Conservation (phyloP, 2,888 invertebrate genomes). For the Synergus laeviventris region DNA sequence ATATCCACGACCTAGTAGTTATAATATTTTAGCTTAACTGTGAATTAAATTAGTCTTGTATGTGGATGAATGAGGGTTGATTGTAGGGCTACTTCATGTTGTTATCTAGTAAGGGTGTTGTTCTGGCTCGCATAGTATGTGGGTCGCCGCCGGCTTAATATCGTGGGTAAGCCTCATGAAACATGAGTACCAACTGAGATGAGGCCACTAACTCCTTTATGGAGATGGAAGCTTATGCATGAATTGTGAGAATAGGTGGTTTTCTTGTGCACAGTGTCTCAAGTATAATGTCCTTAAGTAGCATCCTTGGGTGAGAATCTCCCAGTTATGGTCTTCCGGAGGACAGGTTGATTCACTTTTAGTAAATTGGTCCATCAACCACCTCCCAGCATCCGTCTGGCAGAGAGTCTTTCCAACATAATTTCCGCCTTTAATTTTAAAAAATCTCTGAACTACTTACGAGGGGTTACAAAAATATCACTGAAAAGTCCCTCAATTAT, state of each 20-base stretch:
- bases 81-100: neutral
- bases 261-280: slow-evolving; percentile 42
- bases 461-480: no score
- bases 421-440: neutral
- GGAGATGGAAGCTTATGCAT: slow-evolving; percentile 73
- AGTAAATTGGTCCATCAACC: neutral
- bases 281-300: slow-evolving; percentile 52
- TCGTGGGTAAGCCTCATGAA: slow-evolving; percentile 68
- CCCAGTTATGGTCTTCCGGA: slow-evolving; percentile 3
- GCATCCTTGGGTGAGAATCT: slow-evolving; percentile 43
- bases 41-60: neutral
- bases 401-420: neutral
- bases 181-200: slow-evolving; percentile 68
- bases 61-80: neutral
- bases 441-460: neutral
- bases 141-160: slow-evolving; percentile 69
- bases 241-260: slow-evolving; percentile 65
- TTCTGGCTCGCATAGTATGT: slow-evolving; percentile 55
- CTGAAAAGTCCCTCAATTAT: no score
- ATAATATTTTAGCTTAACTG: neutral
- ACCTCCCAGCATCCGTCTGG: neutral
- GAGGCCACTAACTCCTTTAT: slow-evolving; percentile 70
- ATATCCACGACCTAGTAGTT: no score
- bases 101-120: neutral
- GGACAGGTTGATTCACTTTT: neutral